Evolutionary conservation across 2,888 invertebrate genomes (phyloP).

Genomic region (Chrysolina oricalcia): DNA sequence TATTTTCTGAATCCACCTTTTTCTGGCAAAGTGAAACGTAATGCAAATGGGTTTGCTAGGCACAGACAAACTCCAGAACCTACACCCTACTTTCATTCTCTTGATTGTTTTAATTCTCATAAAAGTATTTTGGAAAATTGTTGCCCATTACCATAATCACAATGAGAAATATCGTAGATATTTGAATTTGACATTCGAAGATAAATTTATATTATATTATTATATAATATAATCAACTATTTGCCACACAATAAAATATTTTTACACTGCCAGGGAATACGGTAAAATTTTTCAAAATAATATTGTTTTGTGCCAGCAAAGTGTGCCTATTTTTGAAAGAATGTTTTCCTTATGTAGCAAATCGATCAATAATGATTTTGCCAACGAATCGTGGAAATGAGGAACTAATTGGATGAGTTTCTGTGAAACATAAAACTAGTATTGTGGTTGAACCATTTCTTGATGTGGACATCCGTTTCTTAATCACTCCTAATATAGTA

Average conservation of each 20-base stretch:
- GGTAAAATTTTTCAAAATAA: conserved; percentile 27
- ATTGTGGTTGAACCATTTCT: conserved; percentile 52
- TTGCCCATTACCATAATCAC: conserved; percentile 11
- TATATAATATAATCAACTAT: neutral
- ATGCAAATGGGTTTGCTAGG: neutral
- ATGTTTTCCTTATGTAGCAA: neutral
- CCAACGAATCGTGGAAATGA: conserved; percentile 12
- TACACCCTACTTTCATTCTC: neutral
- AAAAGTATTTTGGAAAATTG: conserved; percentile 28
- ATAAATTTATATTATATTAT: too few species aligned
- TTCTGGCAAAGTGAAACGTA: conserved; percentile 28
- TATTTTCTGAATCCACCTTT: conserved; percentile 27
- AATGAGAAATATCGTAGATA: neutral
- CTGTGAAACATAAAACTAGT: conserved; percentile 26
- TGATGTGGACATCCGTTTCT: conserved; percentile 49
- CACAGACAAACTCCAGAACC: neutral
- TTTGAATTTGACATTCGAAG: neutral
- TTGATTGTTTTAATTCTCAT: neutral
- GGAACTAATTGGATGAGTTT: conserved; percentile 19
- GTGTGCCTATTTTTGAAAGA: neutral
- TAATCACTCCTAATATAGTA: conserved; percentile 40
- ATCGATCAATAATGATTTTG: neutral
- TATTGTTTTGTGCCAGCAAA: neutral
- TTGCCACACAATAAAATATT: conserved; percentile 21
- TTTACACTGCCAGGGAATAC: conserved; percentile 46